Conservation (phyloP, 2,888 invertebrate genomes). For the Agrotis segetum region DNA sequence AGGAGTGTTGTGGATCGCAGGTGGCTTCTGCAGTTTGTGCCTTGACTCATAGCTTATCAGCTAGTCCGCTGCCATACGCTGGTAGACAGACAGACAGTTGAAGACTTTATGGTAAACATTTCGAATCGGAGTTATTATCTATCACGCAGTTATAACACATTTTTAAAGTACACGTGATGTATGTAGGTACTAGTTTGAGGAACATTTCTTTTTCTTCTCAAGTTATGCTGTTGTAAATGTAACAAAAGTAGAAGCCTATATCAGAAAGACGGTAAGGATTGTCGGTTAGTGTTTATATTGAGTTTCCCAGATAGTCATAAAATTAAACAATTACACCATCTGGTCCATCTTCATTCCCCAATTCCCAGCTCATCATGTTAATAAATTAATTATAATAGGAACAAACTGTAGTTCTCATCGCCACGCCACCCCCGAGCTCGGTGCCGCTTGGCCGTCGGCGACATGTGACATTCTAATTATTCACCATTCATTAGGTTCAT, state of each 20-base stretch:
- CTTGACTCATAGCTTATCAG: too few species aligned
- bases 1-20: too few species aligned
- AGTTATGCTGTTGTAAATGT: background rate
- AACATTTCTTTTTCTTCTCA: background rate
- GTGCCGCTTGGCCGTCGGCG: slow-evolving; percentile 69
- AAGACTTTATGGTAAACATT: too few species aligned
- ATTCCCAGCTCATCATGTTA: slow-evolving; percentile 53
- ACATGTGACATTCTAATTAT: slow-evolving; percentile 83
- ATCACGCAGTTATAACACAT: too few species aligned
- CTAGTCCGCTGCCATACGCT: too few species aligned
- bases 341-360: slow-evolving; percentile 38
- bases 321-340: slow-evolving; percentile 37
- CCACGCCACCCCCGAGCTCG: slow-evolving; percentile 62
- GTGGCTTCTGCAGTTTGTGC: too few species aligned
- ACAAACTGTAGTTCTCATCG: slow-evolving; percentile 72
- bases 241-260: background rate
- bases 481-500: slow-evolving; percentile 81
- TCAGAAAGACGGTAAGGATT: too few species aligned
- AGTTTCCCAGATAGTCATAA: slow-evolving; percentile 20
- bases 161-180: background rate
- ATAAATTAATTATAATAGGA: slow-evolving; percentile 48
- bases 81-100: too few species aligned
- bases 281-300: background rate
- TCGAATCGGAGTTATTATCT: too few species aligned
- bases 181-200: too few species aligned